Conservation (phyloP, 2,888 invertebrate species). For the Cataglyphis cursor region DNA sequence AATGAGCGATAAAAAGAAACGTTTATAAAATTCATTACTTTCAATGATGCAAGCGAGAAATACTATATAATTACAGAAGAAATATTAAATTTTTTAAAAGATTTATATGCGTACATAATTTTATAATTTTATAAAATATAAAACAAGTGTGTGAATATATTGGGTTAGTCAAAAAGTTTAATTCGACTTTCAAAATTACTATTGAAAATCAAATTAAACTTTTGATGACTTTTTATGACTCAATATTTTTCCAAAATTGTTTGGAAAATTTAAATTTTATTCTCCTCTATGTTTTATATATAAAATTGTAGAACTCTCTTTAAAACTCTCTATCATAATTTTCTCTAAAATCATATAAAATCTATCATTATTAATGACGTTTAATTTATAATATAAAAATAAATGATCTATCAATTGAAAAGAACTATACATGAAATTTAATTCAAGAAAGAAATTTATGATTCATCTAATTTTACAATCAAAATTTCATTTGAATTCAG, state of each 20-base stretch:
- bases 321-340: not conserved
- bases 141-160: not conserved
- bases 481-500: slow-evolving; percentile 6
- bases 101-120: not conserved
- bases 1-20: not conserved
- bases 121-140: too few relatives aligned
- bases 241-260: not conserved
- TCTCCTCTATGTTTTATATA: not conserved
- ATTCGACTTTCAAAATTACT: too few relatives aligned
- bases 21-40: not conserved
- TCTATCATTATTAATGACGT: not conserved
- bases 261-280: not conserved
- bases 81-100: not conserved
- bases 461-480: not conserved
- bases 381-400: not conserved
- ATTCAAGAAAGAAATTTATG: not conserved
- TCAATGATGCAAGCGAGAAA: not conserved
- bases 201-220: too few relatives aligned
- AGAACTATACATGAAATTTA: not conserved
- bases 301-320: not conserved
- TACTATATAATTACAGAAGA: not conserved
- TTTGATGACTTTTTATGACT: too few relatives aligned
- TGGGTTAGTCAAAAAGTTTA: too few relatives aligned
- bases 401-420: not conserved
- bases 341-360: not conserved